These are phyloP conservation scores for Hybos culiciformis DNA, from an alignment of 2,888 invertebrate genomes.

Conservation along the genomic window DNA sequence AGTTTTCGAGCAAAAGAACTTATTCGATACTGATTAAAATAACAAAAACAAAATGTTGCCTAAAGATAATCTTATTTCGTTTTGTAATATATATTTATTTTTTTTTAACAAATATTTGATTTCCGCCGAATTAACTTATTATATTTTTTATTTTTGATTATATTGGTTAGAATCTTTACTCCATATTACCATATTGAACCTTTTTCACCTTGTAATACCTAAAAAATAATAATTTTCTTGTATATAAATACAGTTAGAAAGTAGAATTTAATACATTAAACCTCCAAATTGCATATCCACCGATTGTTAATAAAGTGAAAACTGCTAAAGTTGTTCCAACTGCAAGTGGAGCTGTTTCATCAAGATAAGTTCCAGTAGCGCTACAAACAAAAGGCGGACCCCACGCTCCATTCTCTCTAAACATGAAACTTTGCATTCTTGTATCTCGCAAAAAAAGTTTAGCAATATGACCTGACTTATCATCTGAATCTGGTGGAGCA, in stretches of 20 bases:
- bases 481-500: conserved; percentile 38
- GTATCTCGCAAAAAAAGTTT: conserved; percentile 52
- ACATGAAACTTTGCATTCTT: conserved; percentile 79
- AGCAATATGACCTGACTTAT: conserved; percentile 41
- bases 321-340: conserved; percentile 73
- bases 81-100: too few species aligned
- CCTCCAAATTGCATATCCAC: conserved; percentile 62
- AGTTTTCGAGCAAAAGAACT: too few species aligned
- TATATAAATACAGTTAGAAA: neutral
- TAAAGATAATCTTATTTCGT: too few species aligned
- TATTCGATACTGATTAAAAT: too few species aligned
- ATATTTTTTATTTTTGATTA: too few species aligned
- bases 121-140: too few species aligned
- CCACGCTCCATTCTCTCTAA: conserved; percentile 55
- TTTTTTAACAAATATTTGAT: too few species aligned
- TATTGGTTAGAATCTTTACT: too few species aligned
- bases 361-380: conserved; percentile 44
- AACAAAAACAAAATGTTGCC: too few species aligned
- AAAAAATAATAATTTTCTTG: conserved; percentile 31
- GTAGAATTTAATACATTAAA: conserved; percentile 15
- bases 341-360: conserved; percentile 73
- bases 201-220: conserved; percentile 80
- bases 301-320: conserved; percentile 64
- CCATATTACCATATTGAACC: conserved; percentile 85
- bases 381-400: conserved; percentile 36